phyloP scores from a whole-genome alignment of 2,888 invertebrate genomes.

The Polyploca ridens region DNA sequence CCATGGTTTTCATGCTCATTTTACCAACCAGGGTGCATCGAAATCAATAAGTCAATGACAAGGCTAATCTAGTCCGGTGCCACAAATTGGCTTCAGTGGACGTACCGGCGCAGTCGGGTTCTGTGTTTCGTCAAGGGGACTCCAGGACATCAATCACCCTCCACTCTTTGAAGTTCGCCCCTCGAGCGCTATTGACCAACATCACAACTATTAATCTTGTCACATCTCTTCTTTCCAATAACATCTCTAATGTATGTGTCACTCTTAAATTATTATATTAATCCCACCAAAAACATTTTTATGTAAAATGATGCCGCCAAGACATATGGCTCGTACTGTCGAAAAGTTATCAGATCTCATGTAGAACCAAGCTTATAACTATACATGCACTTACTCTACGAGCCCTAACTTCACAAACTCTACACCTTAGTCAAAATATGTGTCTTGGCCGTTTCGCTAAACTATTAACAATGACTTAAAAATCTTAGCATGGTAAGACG shows the following conservation, averaged over 20 bases:
- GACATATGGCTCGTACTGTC: too few species aligned
- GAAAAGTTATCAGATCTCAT: too few species aligned
- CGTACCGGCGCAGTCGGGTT: constrained; percentile 33
- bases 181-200: constrained; percentile 55
- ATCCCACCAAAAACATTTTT: too few species aligned
- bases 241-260: constrained; percentile 48
- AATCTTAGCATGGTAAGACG: too few species aligned
- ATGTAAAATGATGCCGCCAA: too few species aligned
- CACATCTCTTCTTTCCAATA: constrained; percentile 60
- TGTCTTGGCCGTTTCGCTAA: too few species aligned
- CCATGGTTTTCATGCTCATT: background rate
- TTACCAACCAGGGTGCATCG: background rate
- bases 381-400: too few species aligned
- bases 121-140: constrained; percentile 68
- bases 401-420: too few species aligned
- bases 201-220: constrained; percentile 70
- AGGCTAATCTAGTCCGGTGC: constrained; percentile 43
- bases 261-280: too few species aligned
- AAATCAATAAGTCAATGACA: constrained; percentile 28
- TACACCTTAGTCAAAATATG: too few species aligned
- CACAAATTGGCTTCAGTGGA: constrained; percentile 55
- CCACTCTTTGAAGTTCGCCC: constrained; percentile 68
- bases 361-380: too few species aligned
- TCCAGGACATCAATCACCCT: constrained; percentile 62
- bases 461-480: too few species aligned